Evolutionary conservation across 2,797 vertebrate species (phyloP).

Genomic region (Cuniculus paca): DNA sequence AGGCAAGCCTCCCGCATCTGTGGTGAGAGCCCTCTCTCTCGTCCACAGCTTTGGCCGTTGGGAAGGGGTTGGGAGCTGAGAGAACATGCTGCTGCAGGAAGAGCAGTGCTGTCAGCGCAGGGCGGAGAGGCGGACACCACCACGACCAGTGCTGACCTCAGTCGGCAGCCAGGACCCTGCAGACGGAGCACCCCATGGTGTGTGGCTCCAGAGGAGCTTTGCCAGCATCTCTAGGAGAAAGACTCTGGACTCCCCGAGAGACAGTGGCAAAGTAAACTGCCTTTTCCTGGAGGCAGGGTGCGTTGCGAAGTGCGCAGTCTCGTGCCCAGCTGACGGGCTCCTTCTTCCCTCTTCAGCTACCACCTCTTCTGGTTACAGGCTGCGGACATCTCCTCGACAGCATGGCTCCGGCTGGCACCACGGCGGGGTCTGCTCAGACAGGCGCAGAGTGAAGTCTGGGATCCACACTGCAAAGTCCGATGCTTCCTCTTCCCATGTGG

Average conservation of each 20-base stretch:
- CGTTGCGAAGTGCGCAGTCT: accelerated
- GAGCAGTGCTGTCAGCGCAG: no score
- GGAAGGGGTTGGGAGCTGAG: not conserved
- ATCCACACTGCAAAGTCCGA: not conserved
- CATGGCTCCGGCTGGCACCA: not conserved
- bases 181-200: not conserved
- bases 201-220: not conserved
- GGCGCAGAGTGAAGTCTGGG: not conserved
- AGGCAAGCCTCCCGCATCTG: accelerated
- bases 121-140: not conserved
- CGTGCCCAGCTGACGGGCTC: not conserved
- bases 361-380: no score
- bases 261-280: not conserved
- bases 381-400: accelerated
- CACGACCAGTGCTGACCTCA: not conserved
- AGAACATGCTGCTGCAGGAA: not conserved
- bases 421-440: not conserved
- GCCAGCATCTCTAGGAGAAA: not conserved
- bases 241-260: not conserved
- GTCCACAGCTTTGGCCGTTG: not conserved
- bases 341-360: not conserved
- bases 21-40: not conserved
- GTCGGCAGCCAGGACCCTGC: not conserved
- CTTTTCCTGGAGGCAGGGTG: no score
- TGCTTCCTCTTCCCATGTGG: accelerated